These are phyloP conservation scores for Pyxicephalus adspersus DNA, from an alignment of 2,113 vertebrate genomes.

Conservation along the genomic window DNA sequence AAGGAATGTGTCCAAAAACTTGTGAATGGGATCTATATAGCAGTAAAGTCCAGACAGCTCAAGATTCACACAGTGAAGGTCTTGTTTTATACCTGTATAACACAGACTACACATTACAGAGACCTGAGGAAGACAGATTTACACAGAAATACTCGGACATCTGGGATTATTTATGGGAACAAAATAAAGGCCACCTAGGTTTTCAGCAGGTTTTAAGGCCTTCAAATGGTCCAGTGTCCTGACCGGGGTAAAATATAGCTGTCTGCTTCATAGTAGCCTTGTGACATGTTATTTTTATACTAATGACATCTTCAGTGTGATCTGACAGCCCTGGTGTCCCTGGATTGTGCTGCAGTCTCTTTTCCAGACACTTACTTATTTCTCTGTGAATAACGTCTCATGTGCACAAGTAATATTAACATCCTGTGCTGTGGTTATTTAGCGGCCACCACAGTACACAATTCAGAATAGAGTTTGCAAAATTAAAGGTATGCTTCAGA, in stretches of 20 bases:
- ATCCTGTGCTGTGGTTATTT: not conserved
- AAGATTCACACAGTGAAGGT: too few relatives aligned
- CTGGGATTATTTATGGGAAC: constrained; percentile 35
- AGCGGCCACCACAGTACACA: not conserved
- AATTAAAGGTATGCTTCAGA: too few relatives aligned
- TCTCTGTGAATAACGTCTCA: constrained; percentile 3
- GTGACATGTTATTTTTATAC: constrained; percentile 39
- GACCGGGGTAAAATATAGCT: constrained; percentile 20
- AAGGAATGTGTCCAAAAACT: too few relatives aligned
- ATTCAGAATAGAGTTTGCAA: not conserved
- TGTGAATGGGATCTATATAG: too few relatives aligned
- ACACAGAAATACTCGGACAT: constrained; percentile 12
- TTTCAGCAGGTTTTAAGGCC: constrained; percentile 9
- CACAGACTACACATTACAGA: constrained; percentile 1
- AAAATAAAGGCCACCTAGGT: constrained; percentile 14
- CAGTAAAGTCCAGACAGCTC: too few relatives aligned
- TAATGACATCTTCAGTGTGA: constrained; percentile 32
- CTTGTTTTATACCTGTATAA: not conserved
- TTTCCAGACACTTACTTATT: not conserved
- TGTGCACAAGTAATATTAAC: not conserved
- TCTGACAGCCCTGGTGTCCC: constrained; percentile 6
- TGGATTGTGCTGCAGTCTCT: not conserved
- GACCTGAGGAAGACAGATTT: not conserved
- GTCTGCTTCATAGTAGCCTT: constrained; percentile 28
- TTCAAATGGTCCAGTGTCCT: constrained; percentile 24